A percentile compares a stretch with the other conserved stretches of the same genome.
These are phyloP conservation scores for Microctonus hyperodae DNA, from an alignment of 2,888 invertebrate genomes.

Conservation along the genomic window DNA sequence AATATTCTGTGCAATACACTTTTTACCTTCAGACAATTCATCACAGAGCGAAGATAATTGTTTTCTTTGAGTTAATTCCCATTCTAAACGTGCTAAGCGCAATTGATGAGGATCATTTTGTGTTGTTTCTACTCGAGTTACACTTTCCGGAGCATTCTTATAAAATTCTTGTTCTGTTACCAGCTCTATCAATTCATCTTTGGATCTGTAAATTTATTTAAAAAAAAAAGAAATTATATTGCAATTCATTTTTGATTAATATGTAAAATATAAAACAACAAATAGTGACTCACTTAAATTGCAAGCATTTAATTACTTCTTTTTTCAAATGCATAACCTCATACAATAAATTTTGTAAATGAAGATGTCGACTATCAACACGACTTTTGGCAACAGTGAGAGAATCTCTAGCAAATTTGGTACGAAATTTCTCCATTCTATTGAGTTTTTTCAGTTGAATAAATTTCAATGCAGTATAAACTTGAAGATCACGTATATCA, in stretches of 20 bases:
- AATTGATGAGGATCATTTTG: constrained; percentile 78
- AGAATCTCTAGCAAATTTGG: constrained; percentile 82
- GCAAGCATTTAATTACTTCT: constrained; percentile 93
- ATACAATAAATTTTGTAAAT: constrained; percentile 91
- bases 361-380: constrained; percentile 89
- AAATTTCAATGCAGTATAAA: constrained; percentile 78
- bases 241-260: background rate
- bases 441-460: constrained; percentile 90
- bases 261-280: background rate
- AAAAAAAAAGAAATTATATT: constrained; percentile 20
- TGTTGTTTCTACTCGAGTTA: constrained; percentile 73
- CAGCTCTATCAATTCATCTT: constrained; percentile 91
- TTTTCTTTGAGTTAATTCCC: constrained; percentile 90
- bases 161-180: constrained; percentile 86
- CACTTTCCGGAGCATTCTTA: constrained; percentile 75
- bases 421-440: constrained; percentile 86
- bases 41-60: constrained; percentile 79
- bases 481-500: constrained; percentile 73
- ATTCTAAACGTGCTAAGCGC: constrained; percentile 86
- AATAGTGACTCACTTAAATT: constrained; percentile 77
- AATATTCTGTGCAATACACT: constrained; percentile 77
- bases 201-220: constrained; percentile 69
- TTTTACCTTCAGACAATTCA: constrained; percentile 78
- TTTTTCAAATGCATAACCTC: constrained; percentile 93
- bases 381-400: constrained; percentile 84